Evolutionary conservation across 2,113 vertebrate genomes (phyloP), one percentile per base, ranked within the genome.

Genomic region (Boulengeromyrus knoepffleri): DNA sequence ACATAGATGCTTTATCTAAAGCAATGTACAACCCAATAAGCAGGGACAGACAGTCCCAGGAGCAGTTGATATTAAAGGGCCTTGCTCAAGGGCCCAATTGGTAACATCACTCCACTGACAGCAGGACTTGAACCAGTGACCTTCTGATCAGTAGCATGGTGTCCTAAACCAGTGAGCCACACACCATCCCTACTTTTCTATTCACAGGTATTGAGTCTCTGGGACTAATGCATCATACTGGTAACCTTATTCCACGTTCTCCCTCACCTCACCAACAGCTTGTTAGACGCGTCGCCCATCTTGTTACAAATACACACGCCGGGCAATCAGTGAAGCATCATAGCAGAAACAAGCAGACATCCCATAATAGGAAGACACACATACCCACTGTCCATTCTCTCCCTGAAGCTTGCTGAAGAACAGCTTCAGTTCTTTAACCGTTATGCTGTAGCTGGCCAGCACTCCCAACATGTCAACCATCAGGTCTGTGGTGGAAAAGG

Each of bases 381-480:
- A 96, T 97, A 99, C 99, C 99, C 99, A 99, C 95, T 97, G 97
- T 93, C 96, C 97, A 94, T 96, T 97, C 93, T 98, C 97, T 94
- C 98, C 98, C 94, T 98, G 98, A 91, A 99, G 96, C 93, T 98
- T 99, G 95, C 98, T 99, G 96, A 99, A 99, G 95, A 98, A 98
- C 4, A 99, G 95, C 95, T 99, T 99, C 62, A 99, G 95, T 91
- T 99, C 99, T 90, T 98, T 98, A 90, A 99, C 98, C 0, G 98
- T 99, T 95, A 99, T 95, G 95, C 97, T 99, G 94, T 99, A 99
- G 95, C 97, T 98, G 85, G 98, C 98, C 92, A 99, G 93, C 88
- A 99, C 98, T 21, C 99, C 97, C 93, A 99, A 93, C 98, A 98
- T 99, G 93, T 99, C 99, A 94, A 99, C 99, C 83, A 99, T 93